Conservation (phyloP, 2,797 vertebrate species). For the Dallia pectoralis region DNA sequence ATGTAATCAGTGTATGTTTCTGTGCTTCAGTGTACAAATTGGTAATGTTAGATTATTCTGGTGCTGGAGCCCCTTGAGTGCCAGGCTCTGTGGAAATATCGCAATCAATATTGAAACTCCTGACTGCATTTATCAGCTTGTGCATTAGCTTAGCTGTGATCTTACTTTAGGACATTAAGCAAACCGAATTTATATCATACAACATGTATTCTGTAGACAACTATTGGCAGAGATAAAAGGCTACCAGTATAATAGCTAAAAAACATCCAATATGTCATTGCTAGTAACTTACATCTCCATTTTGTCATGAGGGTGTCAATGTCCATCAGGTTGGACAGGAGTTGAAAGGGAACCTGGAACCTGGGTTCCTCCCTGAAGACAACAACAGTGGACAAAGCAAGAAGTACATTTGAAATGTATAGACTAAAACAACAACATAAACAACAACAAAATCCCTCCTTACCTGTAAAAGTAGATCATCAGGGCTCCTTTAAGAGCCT, state of each 20-base stretch:
- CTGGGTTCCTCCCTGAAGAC: slow-evolving; percentile 88
- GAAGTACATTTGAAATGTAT: not conserved
- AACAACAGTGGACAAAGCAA: not conserved
- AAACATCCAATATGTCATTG: not conserved
- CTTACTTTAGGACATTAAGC: no score
- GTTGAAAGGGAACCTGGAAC: slow-evolving; percentile 97
- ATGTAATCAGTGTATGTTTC: no score
- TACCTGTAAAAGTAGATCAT: slow-evolving; percentile 99
- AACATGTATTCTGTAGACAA: no score
- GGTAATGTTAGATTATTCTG: no score
- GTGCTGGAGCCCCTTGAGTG: no score
- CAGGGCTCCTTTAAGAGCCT: slow-evolving; percentile 91
- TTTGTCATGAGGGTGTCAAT: slow-evolving; percentile 94
- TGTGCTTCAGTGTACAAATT: no score
- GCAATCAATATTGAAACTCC: no score
- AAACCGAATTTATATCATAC: no score
- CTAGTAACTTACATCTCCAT: slow-evolving; percentile 90
- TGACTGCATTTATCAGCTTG: no score
- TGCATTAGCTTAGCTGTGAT: no score
- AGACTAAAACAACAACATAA: not conserved
- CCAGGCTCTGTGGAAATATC: no score
- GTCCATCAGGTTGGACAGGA: slow-evolving; percentile 93
- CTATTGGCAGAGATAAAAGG: no score
- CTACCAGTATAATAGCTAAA: not conserved
- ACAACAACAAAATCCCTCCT: slow-evolving; percentile 2